These are phyloP conservation scores for Equus przewalskii DNA, from an alignment of 2,113 vertebrate species.

Conservation along the genomic window DNA sequence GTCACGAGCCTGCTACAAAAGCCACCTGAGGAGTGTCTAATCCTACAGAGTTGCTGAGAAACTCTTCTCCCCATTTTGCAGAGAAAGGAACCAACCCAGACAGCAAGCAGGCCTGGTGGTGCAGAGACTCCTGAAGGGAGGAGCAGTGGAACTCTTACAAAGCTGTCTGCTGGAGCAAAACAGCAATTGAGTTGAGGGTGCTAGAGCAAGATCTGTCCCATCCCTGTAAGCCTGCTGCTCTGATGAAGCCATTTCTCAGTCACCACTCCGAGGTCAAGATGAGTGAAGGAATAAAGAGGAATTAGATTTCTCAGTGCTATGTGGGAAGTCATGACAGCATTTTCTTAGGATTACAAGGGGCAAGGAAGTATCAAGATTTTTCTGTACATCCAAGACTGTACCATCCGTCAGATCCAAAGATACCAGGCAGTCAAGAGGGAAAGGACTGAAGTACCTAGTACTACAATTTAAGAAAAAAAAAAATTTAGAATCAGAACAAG, in stretches of 20 bases:
- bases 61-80: neutral
- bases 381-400: neutral
- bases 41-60: neutral
- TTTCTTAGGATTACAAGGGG: constrained; percentile 10
- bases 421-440: neutral
- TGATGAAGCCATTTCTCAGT: neutral
- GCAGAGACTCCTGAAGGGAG: neutral
- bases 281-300: neutral
- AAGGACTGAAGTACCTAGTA: constrained; percentile 1
- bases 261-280: neutral
- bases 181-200: neutral
- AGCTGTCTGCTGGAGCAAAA: neutral
- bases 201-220: neutral
- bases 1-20: constrained; percentile 12
- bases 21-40: neutral
- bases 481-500: constrained; percentile 7
- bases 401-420: constrained; percentile 2
- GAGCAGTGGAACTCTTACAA: neutral
- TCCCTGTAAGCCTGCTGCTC: neutral
- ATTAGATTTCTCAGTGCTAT: neutral
- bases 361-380: neutral
- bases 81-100: neutral
- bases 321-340: neutral
- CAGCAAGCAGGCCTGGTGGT: neutral
- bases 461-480: constrained; percentile 24